These are phyloP conservation scores for Chelonia mydas DNA, from an alignment of 2,797 vertebrate genomes.

Conservation along the genomic window DNA sequence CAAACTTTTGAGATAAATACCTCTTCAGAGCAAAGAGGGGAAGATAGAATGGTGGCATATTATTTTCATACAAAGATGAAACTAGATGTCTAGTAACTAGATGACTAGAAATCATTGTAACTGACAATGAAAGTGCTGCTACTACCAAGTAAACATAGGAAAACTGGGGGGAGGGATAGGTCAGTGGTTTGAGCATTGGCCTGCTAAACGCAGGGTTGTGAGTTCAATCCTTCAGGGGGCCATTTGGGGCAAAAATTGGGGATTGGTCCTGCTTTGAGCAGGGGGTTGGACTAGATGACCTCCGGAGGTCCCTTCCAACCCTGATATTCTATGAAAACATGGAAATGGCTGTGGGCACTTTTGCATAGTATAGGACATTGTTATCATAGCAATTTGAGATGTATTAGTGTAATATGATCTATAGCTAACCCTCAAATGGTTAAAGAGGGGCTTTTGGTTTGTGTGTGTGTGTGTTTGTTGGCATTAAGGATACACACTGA, in stretches of 20 bases:
- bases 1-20: background rate
- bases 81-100: background rate
- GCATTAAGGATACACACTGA: constrained; percentile 3
- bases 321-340: background rate
- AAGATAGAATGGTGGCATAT: background rate
- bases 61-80: background rate
- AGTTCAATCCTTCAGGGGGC: no score
- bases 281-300: no score
- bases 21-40: background rate
- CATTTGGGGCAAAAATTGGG: no score
- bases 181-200: no score
- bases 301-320: no score
- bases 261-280: no score
- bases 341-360: background rate
- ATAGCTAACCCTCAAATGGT: constrained; percentile 1
- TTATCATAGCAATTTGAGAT: background rate
- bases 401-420: background rate
- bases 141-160: background rate
- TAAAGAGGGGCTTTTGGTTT: background rate
- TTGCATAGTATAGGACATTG: background rate
- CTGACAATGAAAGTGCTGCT: background rate
- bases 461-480: background rate
- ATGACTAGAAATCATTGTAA: background rate
- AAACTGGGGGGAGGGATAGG: background rate
- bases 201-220: no score